Evolutionary conservation across 2,113 vertebrate genomes (phyloP), one percentile per base, ranked within the genome.

Genomic region (Tychaedon coryphoeus): DNA sequence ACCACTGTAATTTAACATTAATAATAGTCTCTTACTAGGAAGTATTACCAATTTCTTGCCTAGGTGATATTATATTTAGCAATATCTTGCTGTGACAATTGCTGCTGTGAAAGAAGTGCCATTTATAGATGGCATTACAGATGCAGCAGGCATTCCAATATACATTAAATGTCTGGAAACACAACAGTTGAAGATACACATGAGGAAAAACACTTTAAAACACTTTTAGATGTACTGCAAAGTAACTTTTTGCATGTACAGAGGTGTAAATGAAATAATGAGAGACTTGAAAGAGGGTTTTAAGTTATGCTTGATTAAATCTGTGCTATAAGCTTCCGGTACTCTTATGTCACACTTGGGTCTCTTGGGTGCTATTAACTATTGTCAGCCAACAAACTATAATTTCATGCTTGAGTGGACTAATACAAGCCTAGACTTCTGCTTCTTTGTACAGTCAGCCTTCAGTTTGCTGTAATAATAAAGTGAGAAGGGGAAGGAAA

Each of bases 391-490:
- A 96, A 97, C 88, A 94, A 92, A 91, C 83, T 90, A 77, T 95
- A 92, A 97, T 97, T 97, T 97, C 73, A 81, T 95, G 94, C 93
- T 79, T 92, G 92, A 91, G 57, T 91, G 92, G 73, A 73, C 81
- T 94, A 78, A 93, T 76, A 93, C 20, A 96, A 91, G 66, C 85
- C 66, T 67, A 79, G 88, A 72, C 60, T 77, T 57, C 75, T 90
- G 15, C 43, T 71, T 16, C 76, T 88, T 86, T 73, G 12, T 86
- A 74, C 17, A 15, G 72, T 42, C 70, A 79, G 45, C 43, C 33
- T 78, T 62, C 25, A 67, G 34, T 47, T 77, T 65, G 20, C 61
- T 56, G 12, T 43, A 78, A 72, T 58, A 83, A 73, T 54, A 58
- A 71, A 72, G 85, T 33, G 60, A 88, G 53, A 88, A 79, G 14